phyloP scores from a whole-genome alignment of 30 jellyfish, hydroid and myxozoan genomes.

The Hydractinia symbiolongicarpus region DNA sequence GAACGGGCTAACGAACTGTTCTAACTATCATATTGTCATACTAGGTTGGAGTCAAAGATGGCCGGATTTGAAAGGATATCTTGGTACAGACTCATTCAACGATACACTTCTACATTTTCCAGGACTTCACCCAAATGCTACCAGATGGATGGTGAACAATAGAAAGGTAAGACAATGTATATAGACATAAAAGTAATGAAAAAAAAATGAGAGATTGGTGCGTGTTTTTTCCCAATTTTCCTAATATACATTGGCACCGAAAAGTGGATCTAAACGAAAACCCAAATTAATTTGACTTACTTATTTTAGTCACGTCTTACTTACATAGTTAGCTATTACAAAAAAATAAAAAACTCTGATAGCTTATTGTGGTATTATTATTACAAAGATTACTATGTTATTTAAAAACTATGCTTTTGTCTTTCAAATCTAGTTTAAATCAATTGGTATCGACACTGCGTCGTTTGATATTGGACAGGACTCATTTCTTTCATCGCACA shows the following conservation, averaged over 20 bases:
- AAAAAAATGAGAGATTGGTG: no score
- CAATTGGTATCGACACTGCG: slow-evolving; percentile 88
- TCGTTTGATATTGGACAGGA: slow-evolving; percentile 76
- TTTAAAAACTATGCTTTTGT: no score
- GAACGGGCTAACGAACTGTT: no score
- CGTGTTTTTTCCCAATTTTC: not conserved
- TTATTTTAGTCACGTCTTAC: no score
- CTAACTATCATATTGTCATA: not conserved
- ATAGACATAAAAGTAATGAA: no score
- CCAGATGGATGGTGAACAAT: slow-evolving; percentile 55
- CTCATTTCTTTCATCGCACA: slow-evolving; percentile 35
- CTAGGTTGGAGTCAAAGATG: slow-evolving; percentile 63
- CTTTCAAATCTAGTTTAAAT: slow-evolving; percentile 38
- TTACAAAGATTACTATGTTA: no score
- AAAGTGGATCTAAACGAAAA: no score
- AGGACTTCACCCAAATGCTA: slow-evolving; percentile 66
- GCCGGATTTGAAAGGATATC: slow-evolving; percentile 60
- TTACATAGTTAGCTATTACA: no score
- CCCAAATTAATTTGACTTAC: no score
- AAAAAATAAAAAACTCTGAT: no score
- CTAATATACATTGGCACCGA: no score
- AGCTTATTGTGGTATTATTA: no score
- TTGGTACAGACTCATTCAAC: slow-evolving; percentile 56
- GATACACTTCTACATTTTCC: slow-evolving; percentile 70
- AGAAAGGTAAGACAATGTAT: slow-evolving; percentile 45